These are phyloP conservation scores for Cephalopterus ornatus DNA, from an alignment of 2,113 vertebrate genomes.

Conservation along the genomic window DNA sequence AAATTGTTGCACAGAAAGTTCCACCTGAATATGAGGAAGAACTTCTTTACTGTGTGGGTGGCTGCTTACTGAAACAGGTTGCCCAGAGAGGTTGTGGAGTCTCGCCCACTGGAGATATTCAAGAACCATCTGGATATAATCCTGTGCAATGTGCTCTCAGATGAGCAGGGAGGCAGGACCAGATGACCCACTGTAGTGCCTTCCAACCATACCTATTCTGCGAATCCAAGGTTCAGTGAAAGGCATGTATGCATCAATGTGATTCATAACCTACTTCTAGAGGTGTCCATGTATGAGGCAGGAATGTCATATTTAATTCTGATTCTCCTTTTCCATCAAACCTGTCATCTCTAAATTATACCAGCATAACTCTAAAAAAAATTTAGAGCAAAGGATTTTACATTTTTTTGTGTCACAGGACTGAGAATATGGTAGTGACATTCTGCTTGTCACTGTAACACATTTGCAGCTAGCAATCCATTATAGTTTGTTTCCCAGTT, in stretches of 20 bases:
- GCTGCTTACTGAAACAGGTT: fast-evolving
- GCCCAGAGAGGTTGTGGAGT: neutral
- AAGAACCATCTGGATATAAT: neutral
- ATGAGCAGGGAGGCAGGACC: neutral
- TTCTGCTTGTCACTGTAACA: neutral
- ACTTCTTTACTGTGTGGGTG: neutral
- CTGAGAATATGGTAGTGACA: neutral
- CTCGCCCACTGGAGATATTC: neutral
- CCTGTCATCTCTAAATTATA: neutral
- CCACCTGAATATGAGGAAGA: neutral
- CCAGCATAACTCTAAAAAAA: neutral
- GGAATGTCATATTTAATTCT: neutral
- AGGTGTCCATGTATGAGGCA: fast-evolving
- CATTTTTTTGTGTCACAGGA: neutral
- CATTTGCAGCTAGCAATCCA: neutral
- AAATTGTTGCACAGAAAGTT: neutral
- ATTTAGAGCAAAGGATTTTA: neutral
- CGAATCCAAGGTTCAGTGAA: neutral
- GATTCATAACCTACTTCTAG: neutral
- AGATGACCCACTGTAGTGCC: neutral
- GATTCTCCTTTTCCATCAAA: neutral
- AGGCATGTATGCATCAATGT: neutral
- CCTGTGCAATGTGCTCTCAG: neutral
- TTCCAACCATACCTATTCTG: neutral
- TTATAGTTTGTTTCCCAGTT: neutral